Evolutionary conservation across 2,797 vertebrate genomes (phyloP).

Genomic region (Smutsia temminckii): DNA sequence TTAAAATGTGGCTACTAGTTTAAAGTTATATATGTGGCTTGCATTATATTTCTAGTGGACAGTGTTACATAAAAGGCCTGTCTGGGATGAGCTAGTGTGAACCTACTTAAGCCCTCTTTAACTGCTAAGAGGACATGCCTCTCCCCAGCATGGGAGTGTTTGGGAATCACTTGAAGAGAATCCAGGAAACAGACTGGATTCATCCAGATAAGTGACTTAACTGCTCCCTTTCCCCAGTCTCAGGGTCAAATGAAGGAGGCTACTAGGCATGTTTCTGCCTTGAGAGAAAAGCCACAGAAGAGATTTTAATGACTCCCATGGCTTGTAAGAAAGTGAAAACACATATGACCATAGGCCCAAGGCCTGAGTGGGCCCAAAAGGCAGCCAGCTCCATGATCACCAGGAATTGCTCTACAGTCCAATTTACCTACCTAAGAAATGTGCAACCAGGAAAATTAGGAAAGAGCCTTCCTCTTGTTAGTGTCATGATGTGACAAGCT

Average conservation of each 20-base stretch:
- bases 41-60: neutral
- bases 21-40: neutral
- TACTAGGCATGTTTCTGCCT: neutral
- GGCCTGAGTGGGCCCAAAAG: neutral
- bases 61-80: neutral
- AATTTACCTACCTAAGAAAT: neutral
- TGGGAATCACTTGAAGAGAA: neutral
- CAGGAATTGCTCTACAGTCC: neutral
- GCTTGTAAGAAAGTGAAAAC: conserved; percentile 17
- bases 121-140: neutral
- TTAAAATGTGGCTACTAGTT: neutral
- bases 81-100: neutral
- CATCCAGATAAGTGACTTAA: neutral
- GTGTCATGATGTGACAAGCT: too few species aligned
- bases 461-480: neutral
- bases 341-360: neutral
- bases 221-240: neutral
- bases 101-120: neutral
- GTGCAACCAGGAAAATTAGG: neutral
- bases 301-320: neutral
- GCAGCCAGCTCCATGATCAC: neutral
- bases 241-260: neutral
- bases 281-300: neutral
- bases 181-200: neutral
- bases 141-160: neutral